Percentiles rank a stretch among this genome's conserved stretches.
These are phyloP conservation scores for Pentalonia nigronervosa DNA, from an alignment of 1,140 invertebrate genomes.

Conservation along the genomic window DNA sequence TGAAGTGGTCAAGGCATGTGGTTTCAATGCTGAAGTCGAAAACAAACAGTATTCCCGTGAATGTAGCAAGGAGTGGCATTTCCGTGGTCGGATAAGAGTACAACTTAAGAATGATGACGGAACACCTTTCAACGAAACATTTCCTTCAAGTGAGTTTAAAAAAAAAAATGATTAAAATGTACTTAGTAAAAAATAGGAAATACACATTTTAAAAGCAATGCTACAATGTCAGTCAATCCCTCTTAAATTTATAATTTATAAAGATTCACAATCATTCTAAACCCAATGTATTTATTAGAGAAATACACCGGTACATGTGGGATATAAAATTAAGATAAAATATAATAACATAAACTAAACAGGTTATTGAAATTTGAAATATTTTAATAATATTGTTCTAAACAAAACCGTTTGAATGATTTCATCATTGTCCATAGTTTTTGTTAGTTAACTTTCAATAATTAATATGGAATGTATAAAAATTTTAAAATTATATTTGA, in stretches of 20 bases:
- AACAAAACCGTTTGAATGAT: neutral
- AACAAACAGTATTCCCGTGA: conserved; percentile 95
- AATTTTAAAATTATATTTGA: neutral
- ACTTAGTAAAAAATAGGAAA: neutral
- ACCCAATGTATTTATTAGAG: neutral
- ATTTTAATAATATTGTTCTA: neutral
- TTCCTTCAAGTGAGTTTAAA: conserved; percentile 71
- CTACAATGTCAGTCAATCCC: neutral
- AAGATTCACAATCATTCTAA: no score
- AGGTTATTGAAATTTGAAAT: neutral
- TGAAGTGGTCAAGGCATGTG: conserved; percentile 84
- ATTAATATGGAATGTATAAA: neutral
- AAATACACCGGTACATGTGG: neutral
- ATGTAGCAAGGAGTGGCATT: conserved; percentile 76
- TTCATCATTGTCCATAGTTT: neutral
- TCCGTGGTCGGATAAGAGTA: conserved; percentile 86
- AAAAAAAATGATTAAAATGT: neutral
- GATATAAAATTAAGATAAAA: neutral
- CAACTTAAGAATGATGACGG: conserved; percentile 94
- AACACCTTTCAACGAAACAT: conserved; percentile 75
- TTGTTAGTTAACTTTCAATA: neutral
- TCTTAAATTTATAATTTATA: no score
- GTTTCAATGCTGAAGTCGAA: conserved; percentile 87
- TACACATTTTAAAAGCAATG: neutral
- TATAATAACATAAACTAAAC: neutral